Percentiles rank a stretch among this genome's conserved stretches.
These are phyloP conservation scores for Vanessa cardui DNA, from an alignment of 2,888 invertebrate genomes.

Conservation along the genomic window DNA sequence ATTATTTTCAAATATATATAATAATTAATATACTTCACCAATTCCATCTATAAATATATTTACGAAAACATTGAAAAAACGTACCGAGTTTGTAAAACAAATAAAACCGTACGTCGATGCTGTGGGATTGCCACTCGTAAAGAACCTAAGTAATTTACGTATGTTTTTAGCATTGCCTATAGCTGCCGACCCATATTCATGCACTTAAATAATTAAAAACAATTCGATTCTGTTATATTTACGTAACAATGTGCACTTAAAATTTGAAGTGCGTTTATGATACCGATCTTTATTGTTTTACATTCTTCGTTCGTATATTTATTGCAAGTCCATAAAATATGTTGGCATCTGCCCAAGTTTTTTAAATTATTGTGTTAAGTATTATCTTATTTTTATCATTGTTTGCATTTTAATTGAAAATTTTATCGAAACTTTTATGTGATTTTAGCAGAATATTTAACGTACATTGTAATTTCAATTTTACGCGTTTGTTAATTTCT, in stretches of 20 bases:
- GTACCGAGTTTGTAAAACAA: background rate
- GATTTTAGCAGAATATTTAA: too few relatives aligned
- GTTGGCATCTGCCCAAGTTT: too few relatives aligned
- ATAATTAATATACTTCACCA: background rate
- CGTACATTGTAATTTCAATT: too few relatives aligned
- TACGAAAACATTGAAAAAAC: background rate
- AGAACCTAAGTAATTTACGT: background rate
- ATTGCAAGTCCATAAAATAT: too few relatives aligned
- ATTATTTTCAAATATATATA: background rate
- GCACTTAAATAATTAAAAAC: conserved; percentile 4
- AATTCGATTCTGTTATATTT: background rate
- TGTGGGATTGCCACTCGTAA: conserved; percentile 1
- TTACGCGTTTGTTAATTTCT: too few relatives aligned
- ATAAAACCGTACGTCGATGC: background rate
- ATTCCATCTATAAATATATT: background rate
- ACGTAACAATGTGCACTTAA: background rate
- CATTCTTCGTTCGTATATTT: too few relatives aligned
- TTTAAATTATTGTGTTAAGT: too few relatives aligned
- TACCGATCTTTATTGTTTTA: too few relatives aligned
- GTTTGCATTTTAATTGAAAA: too few relatives aligned
- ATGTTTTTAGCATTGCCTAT: conserved; percentile 1
- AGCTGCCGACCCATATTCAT: background rate
- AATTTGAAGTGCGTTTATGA: background rate
- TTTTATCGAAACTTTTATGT: too few relatives aligned
- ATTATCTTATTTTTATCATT: too few relatives aligned